A percentile compares a stretch with the other conserved stretches of the same genome.
phyloP scores from a whole-genome alignment of 2,888 invertebrate genomes.

The Pterostichus madidus region DNA sequence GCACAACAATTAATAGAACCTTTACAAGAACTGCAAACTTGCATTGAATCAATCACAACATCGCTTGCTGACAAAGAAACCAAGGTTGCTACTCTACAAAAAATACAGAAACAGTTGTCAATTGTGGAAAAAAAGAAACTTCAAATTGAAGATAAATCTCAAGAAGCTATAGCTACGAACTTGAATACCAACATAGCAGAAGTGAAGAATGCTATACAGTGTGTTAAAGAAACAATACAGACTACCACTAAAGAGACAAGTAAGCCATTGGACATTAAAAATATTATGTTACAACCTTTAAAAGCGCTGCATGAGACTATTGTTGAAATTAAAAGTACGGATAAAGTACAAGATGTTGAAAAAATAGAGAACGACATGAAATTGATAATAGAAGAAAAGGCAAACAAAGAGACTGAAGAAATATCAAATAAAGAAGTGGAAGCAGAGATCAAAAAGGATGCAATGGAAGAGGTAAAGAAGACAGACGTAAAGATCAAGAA shows the following conservation, averaged over 20 bases:
- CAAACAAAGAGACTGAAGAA: slow-evolving; percentile 65
- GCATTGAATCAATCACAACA: slow-evolving; percentile 16
- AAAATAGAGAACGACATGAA: slow-evolving; percentile 69
- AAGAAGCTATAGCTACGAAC: slow-evolving; percentile 39
- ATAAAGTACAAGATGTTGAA: slow-evolving; percentile 70
- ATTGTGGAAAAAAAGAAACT: slow-evolving; percentile 51
- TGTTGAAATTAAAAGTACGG: slow-evolving; percentile 67
- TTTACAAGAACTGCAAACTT: slow-evolving; percentile 55
- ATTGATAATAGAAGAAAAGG: slow-evolving; percentile 67
- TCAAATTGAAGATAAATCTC: slow-evolving; percentile 4
- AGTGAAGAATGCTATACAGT: slow-evolving; percentile 68
- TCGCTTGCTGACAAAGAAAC: background rate
- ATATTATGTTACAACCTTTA: slow-evolving; percentile 60
- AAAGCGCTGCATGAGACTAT: slow-evolving; percentile 60
- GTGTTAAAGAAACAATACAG: slow-evolving; percentile 68
- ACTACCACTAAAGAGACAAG: slow-evolving; percentile 46
- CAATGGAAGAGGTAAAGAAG: slow-evolving; percentile 68
- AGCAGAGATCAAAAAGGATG: slow-evolving; percentile 51
- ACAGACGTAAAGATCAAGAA: slow-evolving; percentile 69
- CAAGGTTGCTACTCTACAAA: slow-evolving; percentile 28
- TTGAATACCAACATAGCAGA: slow-evolving; percentile 21
- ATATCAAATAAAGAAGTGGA: slow-evolving; percentile 67
- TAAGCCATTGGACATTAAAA: slow-evolving; percentile 56
- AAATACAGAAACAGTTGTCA: slow-evolving; percentile 49
- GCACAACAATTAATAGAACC: slow-evolving; percentile 52